Percentiles rank a stretch among this genome's conserved stretches.
Conservation (phyloP, 1,140 invertebrate species). For the Leguminivora glycinivorella region DNA sequence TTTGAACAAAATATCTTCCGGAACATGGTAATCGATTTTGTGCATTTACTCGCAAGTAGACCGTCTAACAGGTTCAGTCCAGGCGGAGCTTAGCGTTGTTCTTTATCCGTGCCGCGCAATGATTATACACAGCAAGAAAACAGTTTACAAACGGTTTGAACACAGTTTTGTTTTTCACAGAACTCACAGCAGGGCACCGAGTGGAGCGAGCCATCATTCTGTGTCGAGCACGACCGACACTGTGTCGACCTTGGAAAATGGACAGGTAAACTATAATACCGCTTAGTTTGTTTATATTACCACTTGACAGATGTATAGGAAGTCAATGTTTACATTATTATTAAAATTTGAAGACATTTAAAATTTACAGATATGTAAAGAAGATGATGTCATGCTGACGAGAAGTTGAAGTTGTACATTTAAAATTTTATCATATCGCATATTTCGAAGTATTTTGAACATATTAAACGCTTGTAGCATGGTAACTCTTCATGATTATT, state of each 20-base stretch:
- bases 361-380: constrained; percentile 8
- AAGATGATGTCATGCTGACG: constrained; percentile 2
- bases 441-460: background rate
- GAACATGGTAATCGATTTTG: constrained; percentile 26
- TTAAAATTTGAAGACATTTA: background rate
- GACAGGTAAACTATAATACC: constrained; percentile 60
- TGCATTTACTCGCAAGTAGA: constrained; percentile 24
- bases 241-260: constrained; percentile 71
- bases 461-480: background rate
- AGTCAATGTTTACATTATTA: background rate
- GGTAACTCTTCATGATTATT: background rate
- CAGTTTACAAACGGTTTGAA: constrained; percentile 13
- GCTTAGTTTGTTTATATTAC: constrained; percentile 10
- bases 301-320: background rate
- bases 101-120: constrained; percentile 15
- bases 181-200: constrained; percentile 74
- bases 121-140: constrained; percentile 19
- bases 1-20: constrained; percentile 22
- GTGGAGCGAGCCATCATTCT: constrained; percentile 74
- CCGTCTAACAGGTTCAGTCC: constrained; percentile 19
- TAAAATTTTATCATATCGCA: background rate
- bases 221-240: constrained; percentile 69
- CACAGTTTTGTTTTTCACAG: constrained; percentile 49
- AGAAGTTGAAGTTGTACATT: background rate
- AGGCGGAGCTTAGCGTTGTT: constrained; percentile 2